A percentile compares a stretch with the other conserved stretches of the same genome.
Evolutionary conservation across 2,797 vertebrate species (phyloP).

Genomic region (Sebastolobus alascanus): DNA sequence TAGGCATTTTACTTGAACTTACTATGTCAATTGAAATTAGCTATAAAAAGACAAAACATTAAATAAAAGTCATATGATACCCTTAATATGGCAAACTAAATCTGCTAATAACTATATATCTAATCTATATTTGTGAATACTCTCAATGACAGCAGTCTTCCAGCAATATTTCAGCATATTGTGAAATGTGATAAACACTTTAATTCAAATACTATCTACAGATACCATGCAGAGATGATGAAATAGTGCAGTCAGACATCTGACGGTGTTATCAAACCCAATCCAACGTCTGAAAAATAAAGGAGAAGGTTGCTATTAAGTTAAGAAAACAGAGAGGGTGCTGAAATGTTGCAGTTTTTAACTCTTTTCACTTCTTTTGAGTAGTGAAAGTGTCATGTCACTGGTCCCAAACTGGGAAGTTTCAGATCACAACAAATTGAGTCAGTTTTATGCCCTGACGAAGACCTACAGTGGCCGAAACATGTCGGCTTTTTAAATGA

Average conservation of each 20-base stretch:
- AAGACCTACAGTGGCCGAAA: too few species aligned
- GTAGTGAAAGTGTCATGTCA: neutral
- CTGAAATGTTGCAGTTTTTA: neutral
- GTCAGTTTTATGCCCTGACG: too few species aligned
- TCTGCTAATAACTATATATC: neutral
- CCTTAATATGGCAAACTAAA: neutral
- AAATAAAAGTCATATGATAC: neutral
- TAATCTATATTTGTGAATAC: neutral
- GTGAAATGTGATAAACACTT: too few species aligned
- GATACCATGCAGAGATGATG: too few species aligned
- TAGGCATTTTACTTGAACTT: neutral
- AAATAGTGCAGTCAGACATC: too few species aligned
- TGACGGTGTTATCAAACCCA: conserved; percentile 1
- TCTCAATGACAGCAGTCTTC: neutral
- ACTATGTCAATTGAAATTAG: too few species aligned
- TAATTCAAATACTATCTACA: too few species aligned
- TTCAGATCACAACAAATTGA: neutral
- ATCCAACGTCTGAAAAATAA: neutral
- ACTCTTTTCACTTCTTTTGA: neutral
- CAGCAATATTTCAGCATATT: neutral
- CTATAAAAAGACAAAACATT: neutral
- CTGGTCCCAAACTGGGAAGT: neutral
- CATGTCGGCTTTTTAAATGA: too few species aligned
- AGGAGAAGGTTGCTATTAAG: neutral
- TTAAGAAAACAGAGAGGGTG: neutral